A percentile compares a stretch with the other conserved stretches of the same genome.
Evolutionary conservation across 2,888 invertebrate species (phyloP).

Genomic region (Nemotelus pantherinus): DNA sequence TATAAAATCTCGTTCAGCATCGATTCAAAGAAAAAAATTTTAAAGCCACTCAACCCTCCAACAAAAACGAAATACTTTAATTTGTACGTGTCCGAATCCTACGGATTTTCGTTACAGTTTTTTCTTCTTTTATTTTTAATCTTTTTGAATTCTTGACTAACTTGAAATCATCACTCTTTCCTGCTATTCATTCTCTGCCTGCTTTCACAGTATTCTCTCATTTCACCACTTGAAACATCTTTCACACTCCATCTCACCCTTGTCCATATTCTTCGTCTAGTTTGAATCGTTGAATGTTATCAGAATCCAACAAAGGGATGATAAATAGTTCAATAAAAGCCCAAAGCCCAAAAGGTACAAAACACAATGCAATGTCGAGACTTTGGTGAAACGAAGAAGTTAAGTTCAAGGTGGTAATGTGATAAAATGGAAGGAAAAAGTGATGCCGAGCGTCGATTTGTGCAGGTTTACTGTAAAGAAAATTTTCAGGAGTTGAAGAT

Average conservation of each 20-base stretch:
- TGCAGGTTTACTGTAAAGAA: no score
- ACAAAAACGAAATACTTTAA: slow-evolving; percentile 8
- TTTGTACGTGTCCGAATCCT: slow-evolving; percentile 3
- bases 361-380: background rate
- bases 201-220: background rate
- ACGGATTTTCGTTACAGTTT: background rate
- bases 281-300: slow-evolving; percentile 39
- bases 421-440: no score
- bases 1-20: no score
- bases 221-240: background rate
- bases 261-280: background rate
- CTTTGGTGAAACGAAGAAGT: no score
- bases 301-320: slow-evolving; percentile 40
- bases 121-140: slow-evolving; percentile 35
- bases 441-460: no score
- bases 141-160: slow-evolving; percentile 33
- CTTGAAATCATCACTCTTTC: slow-evolving; percentile 14
- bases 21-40: no score
- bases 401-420: no score
- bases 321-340: slow-evolving; percentile 44
- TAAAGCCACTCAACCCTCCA: no score
- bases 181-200: background rate
- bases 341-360: slow-evolving; percentile 32
- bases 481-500: no score
- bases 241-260: background rate